These are phyloP conservation scores for Trichomycterus rosablanca DNA, from an alignment of 2,113 vertebrate genomes.

Conservation along the genomic window DNA sequence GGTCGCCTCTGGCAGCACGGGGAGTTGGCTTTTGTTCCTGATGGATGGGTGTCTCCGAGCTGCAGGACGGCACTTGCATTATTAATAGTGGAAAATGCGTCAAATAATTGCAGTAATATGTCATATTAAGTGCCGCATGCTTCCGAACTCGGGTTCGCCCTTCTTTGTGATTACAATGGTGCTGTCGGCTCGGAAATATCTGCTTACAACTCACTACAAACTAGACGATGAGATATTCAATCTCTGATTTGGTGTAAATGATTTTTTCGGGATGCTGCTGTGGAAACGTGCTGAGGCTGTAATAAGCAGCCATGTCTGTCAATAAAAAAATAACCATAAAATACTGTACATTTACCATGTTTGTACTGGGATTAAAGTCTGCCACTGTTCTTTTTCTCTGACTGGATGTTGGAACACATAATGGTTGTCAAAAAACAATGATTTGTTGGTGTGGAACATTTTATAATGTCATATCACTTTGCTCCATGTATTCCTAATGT, in stretches of 20 bases:
- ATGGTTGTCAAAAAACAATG: too few relatives aligned
- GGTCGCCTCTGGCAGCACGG: conserved; percentile 31
- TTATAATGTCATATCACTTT: too few relatives aligned
- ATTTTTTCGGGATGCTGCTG: neutral
- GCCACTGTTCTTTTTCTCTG: too few relatives aligned
- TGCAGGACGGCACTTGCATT: conserved; percentile 46
- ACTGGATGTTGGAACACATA: too few relatives aligned
- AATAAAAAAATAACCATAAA: too few relatives aligned
- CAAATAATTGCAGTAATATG: conserved; percentile 48
- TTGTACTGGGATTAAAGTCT: too few relatives aligned
- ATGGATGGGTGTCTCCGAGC: conserved; percentile 47
- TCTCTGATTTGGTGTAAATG: too few relatives aligned
- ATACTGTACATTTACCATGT: too few relatives aligned
- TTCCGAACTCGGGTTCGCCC: conserved; percentile 31
- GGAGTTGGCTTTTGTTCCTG: conserved; percentile 42
- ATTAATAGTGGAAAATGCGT: conserved; percentile 49
- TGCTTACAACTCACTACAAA: conserved; percentile 20
- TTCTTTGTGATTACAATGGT: conserved; percentile 33
- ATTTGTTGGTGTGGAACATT: too few relatives aligned
- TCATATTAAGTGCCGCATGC: conserved; percentile 48
- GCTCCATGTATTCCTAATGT: too few relatives aligned
- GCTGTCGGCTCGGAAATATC: conserved; percentile 18
- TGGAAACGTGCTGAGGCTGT: neutral
- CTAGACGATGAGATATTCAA: conserved; percentile 9
- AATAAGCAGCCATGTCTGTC: conserved; percentile 11